These are phyloP conservation scores for Nipponia nippon DNA, from an alignment of 2,113 vertebrate species.

Conservation along the genomic window DNA sequence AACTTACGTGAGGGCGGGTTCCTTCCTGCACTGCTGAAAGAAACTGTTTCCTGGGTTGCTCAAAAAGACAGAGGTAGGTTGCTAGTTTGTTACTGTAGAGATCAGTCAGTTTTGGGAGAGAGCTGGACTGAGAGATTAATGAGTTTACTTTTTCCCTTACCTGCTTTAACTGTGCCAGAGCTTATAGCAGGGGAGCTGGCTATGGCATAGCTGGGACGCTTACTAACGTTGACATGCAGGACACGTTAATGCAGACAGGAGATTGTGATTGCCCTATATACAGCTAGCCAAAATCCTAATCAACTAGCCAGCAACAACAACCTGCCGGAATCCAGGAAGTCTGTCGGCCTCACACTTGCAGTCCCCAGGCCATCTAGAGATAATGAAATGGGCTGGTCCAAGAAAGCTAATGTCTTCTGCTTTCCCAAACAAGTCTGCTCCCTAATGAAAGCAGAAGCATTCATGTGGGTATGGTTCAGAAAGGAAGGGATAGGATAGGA, in stretches of 20 bases:
- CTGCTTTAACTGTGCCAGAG: background rate
- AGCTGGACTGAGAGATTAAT: background rate
- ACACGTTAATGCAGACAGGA: background rate
- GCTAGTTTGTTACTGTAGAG: background rate
- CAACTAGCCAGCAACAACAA: background rate
- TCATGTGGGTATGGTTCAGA: background rate
- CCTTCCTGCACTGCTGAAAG: background rate
- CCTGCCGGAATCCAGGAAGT: background rate
- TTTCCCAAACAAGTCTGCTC: background rate
- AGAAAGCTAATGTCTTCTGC: background rate
- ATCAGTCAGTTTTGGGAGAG: background rate
- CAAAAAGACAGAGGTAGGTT: background rate
- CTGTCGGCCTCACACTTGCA: background rate
- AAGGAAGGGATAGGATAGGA: background rate
- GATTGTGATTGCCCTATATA: background rate
- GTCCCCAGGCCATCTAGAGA: background rate
- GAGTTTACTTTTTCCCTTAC: background rate
- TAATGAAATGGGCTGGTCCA: background rate
- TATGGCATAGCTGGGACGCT: background rate
- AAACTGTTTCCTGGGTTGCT: background rate
- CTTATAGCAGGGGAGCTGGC: background rate
- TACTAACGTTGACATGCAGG: background rate
- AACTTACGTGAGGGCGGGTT: background rate
- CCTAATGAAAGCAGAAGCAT: background rate
- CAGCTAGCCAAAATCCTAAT: background rate